A percentile compares a stretch with the other conserved stretches of the same genome.
Conservation (phyloP, 2,888 invertebrate genomes). For the Agonum fuliginosum region DNA sequence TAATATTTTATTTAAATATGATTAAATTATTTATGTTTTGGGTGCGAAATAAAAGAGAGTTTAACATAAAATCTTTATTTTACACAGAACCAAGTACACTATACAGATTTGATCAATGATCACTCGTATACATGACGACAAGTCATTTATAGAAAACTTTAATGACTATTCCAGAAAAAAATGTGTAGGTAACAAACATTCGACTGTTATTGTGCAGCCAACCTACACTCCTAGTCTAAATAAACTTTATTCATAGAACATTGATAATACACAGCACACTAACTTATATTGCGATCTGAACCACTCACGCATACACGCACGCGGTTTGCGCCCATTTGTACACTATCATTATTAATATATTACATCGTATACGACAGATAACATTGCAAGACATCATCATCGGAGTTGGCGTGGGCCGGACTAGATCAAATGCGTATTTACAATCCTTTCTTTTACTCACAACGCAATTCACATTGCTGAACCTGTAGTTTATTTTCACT, state of each 20-base stretch:
- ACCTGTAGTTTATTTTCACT: too few species aligned
- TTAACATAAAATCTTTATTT: constrained; percentile 56
- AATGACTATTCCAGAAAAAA: constrained; percentile 49
- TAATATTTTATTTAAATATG: background rate
- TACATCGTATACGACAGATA: constrained; percentile 60
- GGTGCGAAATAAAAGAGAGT: background rate
- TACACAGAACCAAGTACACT: constrained; percentile 53
- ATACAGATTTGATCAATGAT: constrained; percentile 39
- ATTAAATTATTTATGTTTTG: background rate
- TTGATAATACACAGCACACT: constrained; percentile 58
- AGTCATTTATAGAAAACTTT: constrained; percentile 48
- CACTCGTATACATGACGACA: constrained; percentile 40
- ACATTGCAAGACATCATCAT: constrained; percentile 52
- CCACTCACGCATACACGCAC: constrained; percentile 37
- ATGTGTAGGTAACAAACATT: constrained; percentile 53
- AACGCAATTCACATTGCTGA: constrained; percentile 9
- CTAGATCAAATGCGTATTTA: constrained; percentile 37
- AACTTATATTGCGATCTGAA: constrained; percentile 47
- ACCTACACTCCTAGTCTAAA: constrained; percentile 55
- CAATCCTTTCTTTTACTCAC: constrained; percentile 13
- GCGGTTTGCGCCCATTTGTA: constrained; percentile 36
- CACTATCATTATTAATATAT: constrained; percentile 55
- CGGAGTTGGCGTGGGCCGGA: constrained; percentile 14
- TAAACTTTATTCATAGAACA: constrained; percentile 58
- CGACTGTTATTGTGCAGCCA: constrained; percentile 59